Evolutionary conservation across 2,797 vertebrate genomes (phyloP).

Genomic region (Pelochelys cantorii): DNA sequence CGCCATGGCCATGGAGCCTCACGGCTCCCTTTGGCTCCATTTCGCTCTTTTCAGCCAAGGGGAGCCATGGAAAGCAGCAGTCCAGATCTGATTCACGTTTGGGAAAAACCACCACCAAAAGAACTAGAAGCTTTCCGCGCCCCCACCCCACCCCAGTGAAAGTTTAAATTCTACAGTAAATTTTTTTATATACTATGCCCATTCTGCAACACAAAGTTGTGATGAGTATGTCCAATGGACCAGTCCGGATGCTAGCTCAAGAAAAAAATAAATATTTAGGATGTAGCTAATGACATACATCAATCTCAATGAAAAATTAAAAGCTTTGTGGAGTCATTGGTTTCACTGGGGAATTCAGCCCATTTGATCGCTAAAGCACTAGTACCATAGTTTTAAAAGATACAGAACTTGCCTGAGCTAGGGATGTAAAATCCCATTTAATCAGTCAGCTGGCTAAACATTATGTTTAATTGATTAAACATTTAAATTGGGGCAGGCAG

Average conservation of each 20-base stretch:
- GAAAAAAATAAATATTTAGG: not conserved
- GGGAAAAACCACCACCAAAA: not conserved
- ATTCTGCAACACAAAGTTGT: not conserved
- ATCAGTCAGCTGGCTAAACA: too few relatives aligned
- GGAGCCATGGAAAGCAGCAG: too few relatives aligned
- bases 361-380: not conserved
- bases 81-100: not conserved
- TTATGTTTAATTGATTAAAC: too few relatives aligned
- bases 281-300: not conserved
- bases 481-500: too few relatives aligned
- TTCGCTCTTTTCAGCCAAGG: too few relatives aligned
- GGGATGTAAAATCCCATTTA: too few relatives aligned
- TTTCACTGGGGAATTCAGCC: not conserved
- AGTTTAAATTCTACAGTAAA: not conserved
- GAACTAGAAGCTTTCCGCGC: not conserved
- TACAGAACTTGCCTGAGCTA: not conserved
- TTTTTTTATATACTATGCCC: not conserved
- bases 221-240: not conserved
- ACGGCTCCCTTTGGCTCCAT: too few relatives aligned
- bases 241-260: not conserved
- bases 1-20: too few relatives aligned
- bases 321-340: not conserved
- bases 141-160: not conserved
- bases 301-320: not conserved
- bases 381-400: not conserved